Evolutionary conservation across 2,797 vertebrate genomes (phyloP).

Genomic region (Argya squamiceps): DNA sequence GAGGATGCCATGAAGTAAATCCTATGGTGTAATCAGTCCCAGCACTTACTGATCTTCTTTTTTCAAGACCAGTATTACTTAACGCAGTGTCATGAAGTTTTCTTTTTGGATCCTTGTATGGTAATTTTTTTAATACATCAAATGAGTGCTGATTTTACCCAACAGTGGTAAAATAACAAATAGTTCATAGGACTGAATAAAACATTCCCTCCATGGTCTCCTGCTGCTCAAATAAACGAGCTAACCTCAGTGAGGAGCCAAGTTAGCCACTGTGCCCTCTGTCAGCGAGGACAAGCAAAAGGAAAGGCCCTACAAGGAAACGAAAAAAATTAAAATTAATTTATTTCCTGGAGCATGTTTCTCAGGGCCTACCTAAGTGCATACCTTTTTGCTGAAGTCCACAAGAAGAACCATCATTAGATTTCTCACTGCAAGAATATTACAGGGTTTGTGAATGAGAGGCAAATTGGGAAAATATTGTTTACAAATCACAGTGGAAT

Average conservation of each 20-base stretch:
- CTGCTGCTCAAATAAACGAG: background rate
- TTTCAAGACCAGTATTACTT: background rate
- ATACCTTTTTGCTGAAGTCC: background rate
- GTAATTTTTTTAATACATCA: background rate
- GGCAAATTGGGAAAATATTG: background rate
- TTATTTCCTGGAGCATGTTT: background rate
- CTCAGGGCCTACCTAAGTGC: background rate
- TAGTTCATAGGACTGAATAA: background rate
- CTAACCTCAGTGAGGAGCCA: background rate
- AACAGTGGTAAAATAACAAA: background rate
- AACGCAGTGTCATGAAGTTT: background rate
- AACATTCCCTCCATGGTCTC: background rate
- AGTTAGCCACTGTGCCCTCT: background rate
- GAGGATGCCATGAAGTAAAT: background rate
- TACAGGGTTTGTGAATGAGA: background rate
- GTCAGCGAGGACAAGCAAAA: background rate
- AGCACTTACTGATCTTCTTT: background rate
- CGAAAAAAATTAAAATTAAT: background rate
- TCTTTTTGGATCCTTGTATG: background rate
- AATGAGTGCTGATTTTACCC: background rate
- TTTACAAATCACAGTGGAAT: background rate
- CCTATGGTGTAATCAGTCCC: rapidly evolving
- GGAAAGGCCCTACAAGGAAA: background rate
- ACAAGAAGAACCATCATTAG: background rate
- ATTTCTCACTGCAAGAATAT: background rate